Base-by-base conservation (phyloP, 2,797 vertebrate species). In the Gouania willdenowi region DNA sequence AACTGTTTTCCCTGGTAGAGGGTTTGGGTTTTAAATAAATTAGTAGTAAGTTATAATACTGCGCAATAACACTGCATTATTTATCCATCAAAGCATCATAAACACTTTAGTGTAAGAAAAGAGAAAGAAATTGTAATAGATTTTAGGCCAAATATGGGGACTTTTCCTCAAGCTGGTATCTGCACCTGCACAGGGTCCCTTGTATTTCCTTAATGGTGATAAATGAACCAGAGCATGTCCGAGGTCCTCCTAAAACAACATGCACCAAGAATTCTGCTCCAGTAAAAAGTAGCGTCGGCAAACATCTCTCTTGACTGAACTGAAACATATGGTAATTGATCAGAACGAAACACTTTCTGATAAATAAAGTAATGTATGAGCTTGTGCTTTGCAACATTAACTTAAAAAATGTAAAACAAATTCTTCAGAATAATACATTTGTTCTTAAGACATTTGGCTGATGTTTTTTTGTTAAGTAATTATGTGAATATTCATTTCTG, bases 191-290 rank as follows among this genome's bases (percentile, higher is more conserved):
- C 44, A 4, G 3, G 21, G 29, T 55, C 61, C 18, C 34, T 27
- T 27, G 29, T 41, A 60, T 65, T 60, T 64, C 42, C 48, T 22
- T 54, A 59, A 66, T 64, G 49, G 42, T 78, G 75, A 83, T 77
- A 32, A 75, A 79, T 58, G 70, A 52, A 46, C 44, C 34, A 14
- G 16, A 34, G 15, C 8, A 43, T 51, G 57, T 64, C 46, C 71
- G 66, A 68, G 41, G 70, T 20, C 64, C 82, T 79, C 66, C 47
- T 61, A 65, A 79, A 78, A 79, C 72, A 63, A 55, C 52, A 61
- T 67, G 65, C 37, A 47, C 30, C 50, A 40, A 56, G 50, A 56
- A 51, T 30, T 45, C 40, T 36, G 38, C 48, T 46, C 60, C 31
- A 58, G 31, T 49, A 48, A 81, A 73, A 75, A 72, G 64, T 41